Evolutionary conservation across 2,888 invertebrate genomes (phyloP), one percentile per base, ranked within the genome.

Genomic region (Beris chalybata): DNA sequence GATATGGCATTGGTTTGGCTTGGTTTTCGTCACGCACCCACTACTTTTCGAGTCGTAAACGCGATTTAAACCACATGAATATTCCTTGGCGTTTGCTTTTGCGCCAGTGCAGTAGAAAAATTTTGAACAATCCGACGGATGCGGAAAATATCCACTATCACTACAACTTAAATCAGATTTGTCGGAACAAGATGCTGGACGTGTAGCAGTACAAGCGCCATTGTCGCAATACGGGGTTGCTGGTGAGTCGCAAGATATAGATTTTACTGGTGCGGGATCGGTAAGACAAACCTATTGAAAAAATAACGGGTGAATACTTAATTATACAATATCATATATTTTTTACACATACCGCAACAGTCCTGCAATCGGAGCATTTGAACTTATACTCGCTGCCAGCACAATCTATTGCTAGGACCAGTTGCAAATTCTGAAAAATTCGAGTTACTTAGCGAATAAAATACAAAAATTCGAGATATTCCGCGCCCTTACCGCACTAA

Each of bases 101-200:
- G 11, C 11, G 15, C 38, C 56, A 5, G 43, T 31, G 50, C 69
- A 69, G 9, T 67, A 12, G 48, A 59, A 64, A 43, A 65, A 69
- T 56, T 65, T 64, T 7, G 61, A 45, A 32, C 69, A 69, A 29
- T 66, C 52, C 6, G 48, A 13, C 22, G 67, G 61, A 65, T 67
- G 55, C 13, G 68, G 68, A 22, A 68, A 68, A 38, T 65, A 65
- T 52, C 68, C 68, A 15, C 22, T n/a, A n/a, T 30, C 31, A 13
- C 61, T 68, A 30, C 68, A 68, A 22, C n/a, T 13, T n/a, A 67
- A 65, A 9, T 56, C 43, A 2, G 56, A 38, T 2, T 22, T 22
- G 3, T 22, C 3, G 1, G 6, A 22, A 44, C 56, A 56, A 5
- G 43, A 2, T 44, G 50, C 52, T 12, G 48, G 7, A 13, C 38